phyloP scores from a whole-genome alignment of 2,113 vertebrate species.

The Lophotis ruficrista region DNA sequence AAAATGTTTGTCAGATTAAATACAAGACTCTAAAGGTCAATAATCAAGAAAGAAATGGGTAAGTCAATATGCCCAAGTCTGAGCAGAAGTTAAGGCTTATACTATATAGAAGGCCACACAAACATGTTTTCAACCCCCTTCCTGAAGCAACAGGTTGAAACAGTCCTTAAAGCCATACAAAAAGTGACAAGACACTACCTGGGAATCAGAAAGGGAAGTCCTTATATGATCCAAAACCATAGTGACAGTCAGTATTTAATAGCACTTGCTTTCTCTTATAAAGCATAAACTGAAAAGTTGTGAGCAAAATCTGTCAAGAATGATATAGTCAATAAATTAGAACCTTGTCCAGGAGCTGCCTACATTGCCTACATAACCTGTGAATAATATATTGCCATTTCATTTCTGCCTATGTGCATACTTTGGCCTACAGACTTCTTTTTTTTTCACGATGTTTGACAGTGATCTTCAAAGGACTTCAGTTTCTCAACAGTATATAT shows the following conservation, averaged over 20 bases:
- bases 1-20: not conserved
- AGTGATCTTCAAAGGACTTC: not conserved
- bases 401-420: not conserved
- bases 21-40: not conserved
- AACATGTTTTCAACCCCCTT: not conserved
- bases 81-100: not conserved
- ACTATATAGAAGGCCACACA: not conserved
- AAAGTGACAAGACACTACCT: not conserved
- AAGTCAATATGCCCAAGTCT: not conserved
- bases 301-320: not conserved
- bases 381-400: not conserved
- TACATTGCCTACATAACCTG: not conserved
- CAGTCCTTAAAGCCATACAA: not conserved
- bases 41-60: not conserved
- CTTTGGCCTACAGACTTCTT: not conserved
- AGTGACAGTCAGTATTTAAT: not conserved
- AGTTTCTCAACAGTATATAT: not conserved
- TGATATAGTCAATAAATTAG: not conserved
- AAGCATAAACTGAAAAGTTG: not conserved
- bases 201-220: not conserved
- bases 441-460: not conserved
- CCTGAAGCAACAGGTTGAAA: not conserved
- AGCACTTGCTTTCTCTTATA: rapidly evolving
- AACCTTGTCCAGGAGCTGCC: not conserved
- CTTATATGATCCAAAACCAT: not conserved